Evolutionary conservation across 2,113 vertebrate genomes (phyloP).

Genomic region (Lates calcarifer): DNA sequence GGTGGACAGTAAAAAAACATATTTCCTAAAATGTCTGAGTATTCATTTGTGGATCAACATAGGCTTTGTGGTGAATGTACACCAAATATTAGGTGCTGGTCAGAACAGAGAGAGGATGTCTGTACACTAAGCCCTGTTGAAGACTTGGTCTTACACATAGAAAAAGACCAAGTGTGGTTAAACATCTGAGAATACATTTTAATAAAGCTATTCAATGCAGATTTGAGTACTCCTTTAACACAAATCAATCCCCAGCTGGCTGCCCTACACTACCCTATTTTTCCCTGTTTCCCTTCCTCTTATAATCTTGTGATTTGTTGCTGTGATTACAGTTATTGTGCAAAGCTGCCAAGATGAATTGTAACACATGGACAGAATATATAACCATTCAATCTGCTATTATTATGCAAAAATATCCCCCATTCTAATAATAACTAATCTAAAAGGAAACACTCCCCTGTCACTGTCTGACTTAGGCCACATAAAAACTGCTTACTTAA

Average conservation of each 20-base stretch:
- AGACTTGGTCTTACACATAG: background rate
- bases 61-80: background rate
- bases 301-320: conserved; percentile 1
- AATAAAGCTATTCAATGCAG: conserved; percentile 6
- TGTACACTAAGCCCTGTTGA: background rate
- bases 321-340: conserved; percentile 11
- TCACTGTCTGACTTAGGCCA: background rate
- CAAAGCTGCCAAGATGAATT: conserved; percentile 3
- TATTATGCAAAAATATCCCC: conserved; percentile 17
- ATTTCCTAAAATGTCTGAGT: conserved; percentile 1
- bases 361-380: background rate
- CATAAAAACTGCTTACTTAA: background rate
- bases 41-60: background rate
- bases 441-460: background rate
- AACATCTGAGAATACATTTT: background rate
- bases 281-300: background rate
- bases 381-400: background rate
- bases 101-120: background rate
- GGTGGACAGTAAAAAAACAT: conserved; percentile 20
- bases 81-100: background rate
- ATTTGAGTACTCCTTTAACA: conserved; percentile 14
- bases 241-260: conserved; percentile 12
- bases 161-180: background rate
- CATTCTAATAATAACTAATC: background rate
- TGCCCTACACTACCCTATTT: background rate